phyloP scores from a whole-genome alignment of 1,140 invertebrate species.

The Drosophila arizonae region DNA sequence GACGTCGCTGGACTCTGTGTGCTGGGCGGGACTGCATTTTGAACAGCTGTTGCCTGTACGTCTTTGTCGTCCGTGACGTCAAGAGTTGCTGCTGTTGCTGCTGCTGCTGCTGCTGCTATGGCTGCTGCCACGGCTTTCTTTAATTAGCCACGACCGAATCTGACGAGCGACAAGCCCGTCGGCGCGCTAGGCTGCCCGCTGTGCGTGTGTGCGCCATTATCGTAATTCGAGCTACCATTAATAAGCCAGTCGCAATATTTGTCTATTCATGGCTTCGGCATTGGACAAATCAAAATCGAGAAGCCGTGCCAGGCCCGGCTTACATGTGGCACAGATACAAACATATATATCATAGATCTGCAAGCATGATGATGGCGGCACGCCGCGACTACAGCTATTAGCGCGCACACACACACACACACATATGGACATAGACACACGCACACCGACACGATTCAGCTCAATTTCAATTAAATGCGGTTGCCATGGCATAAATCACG shows the following conservation, averaged over 20 bases:
- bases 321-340: slow-evolving; percentile 12
- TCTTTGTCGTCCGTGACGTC: slow-evolving; percentile 49
- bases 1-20: not conserved
- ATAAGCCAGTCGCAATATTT: slow-evolving; percentile 72
- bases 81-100: slow-evolving; percentile 35
- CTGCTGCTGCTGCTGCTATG: slow-evolving; percentile 21
- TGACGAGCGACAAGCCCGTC: not conserved
- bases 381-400: slow-evolving; percentile 33
- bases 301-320: slow-evolving; percentile 40
- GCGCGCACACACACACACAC: slow-evolving; percentile 2
- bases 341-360: slow-evolving; percentile 2
- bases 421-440: not conserved
- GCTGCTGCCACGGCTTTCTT: slow-evolving; percentile 27
- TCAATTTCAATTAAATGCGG: slow-evolving; percentile 67
- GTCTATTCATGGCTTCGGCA: slow-evolving; percentile 56
- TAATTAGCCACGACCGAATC: slow-evolving; percentile 50
- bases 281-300: slow-evolving; percentile 38
- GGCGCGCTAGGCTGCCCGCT: slow-evolving; percentile 28
- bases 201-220: slow-evolving; percentile 43
- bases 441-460: slow-evolving; percentile 8
- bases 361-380: slow-evolving; percentile 28
- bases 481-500: slow-evolving; percentile 64
- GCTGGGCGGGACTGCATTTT: slow-evolving; percentile 57
- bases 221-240: slow-evolving; percentile 58
- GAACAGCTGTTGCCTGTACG: slow-evolving; percentile 57